These are phyloP conservation scores for Latrodectus geometricus DNA, from an alignment of 1,140 invertebrate genomes.

Conservation along the genomic window DNA sequence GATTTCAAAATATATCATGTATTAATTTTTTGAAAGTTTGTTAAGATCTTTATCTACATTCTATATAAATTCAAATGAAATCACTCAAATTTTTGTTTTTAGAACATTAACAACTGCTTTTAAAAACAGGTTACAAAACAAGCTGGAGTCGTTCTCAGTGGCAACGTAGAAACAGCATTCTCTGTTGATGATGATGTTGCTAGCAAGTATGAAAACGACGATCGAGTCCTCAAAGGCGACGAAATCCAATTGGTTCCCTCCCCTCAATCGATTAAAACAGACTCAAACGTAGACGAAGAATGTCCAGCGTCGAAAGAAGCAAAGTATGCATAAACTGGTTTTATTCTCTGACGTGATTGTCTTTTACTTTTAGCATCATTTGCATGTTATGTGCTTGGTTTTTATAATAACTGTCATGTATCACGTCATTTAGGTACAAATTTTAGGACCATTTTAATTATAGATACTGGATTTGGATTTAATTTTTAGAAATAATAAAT, in stretches of 20 bases:
- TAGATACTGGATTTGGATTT: too few species aligned
- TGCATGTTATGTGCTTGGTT: too few species aligned
- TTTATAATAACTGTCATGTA: too few species aligned
- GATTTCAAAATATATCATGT: too few species aligned
- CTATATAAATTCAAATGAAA: too few species aligned
- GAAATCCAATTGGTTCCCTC: slow-evolving; percentile 27
- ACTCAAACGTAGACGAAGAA: slow-evolving; percentile 1
- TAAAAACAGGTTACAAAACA: slow-evolving; percentile 16
- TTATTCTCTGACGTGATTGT: background rate
- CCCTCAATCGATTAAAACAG: background rate
- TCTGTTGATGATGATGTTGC: slow-evolving; percentile 20
- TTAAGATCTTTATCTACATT: too few species aligned
- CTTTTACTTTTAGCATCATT: background rate
- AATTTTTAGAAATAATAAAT: too few species aligned
- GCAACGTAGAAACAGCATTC: background rate
- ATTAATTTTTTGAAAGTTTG: too few species aligned
- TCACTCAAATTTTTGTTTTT: background rate
- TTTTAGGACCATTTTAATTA: too few species aligned
- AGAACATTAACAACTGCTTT: slow-evolving; percentile 1
- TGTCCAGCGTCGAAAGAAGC: slow-evolving; percentile 26
- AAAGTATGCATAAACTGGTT: slow-evolving; percentile 6
- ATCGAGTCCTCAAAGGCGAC: slow-evolving; percentile 1
- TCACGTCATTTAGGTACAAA: too few species aligned
- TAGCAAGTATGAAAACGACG: background rate
- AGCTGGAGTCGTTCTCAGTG: slow-evolving; percentile 1